Evolutionary conservation across 2,797 vertebrate genomes (phyloP).

Genomic region (Enoplosus armatus): DNA sequence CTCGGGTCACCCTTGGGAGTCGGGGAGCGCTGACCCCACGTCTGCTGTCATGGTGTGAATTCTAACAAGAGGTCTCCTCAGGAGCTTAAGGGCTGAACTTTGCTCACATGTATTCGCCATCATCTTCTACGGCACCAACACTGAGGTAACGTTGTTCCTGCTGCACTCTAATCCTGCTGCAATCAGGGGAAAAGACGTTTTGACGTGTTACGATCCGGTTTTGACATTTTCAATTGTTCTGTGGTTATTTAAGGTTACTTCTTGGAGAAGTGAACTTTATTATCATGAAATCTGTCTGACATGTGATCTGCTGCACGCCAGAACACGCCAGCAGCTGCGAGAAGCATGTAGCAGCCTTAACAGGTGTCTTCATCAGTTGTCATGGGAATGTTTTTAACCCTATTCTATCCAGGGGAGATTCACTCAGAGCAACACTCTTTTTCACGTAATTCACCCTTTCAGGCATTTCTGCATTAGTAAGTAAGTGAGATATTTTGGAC

Average conservation of each 20-base stretch:
- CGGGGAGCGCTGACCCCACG: conserved; percentile 57
- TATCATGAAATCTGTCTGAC: neutral
- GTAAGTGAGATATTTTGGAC: too few species aligned
- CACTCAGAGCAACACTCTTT: too few species aligned
- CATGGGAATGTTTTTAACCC: too few species aligned
- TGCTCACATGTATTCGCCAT: neutral
- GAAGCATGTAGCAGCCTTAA: conserved; percentile 18
- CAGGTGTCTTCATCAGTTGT: neutral
- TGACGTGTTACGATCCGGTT: too few species aligned
- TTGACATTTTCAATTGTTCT: too few species aligned
- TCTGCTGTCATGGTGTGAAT: conserved; percentile 62
- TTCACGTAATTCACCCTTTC: neutral
- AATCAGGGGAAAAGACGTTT: too few species aligned
- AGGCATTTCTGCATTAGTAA: neutral
- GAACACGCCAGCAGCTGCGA: conserved; percentile 23
- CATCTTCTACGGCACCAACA: neutral
- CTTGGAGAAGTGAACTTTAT: neutral
- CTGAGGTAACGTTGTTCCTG: neutral
- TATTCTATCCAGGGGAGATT: too few species aligned
- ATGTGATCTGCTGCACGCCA: conserved; percentile 11
- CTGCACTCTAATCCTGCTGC: neutral
- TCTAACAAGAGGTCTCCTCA: conserved; percentile 48
- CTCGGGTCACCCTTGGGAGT: conserved; percentile 61
- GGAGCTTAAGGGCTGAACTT: conserved; percentile 24
- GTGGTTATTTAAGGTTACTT: neutral